Percentiles rank a stretch among this genome's conserved stretches.
Evolutionary conservation across 2,113 vertebrate genomes (phyloP).

Genomic region (Oriolus oriolus): DNA sequence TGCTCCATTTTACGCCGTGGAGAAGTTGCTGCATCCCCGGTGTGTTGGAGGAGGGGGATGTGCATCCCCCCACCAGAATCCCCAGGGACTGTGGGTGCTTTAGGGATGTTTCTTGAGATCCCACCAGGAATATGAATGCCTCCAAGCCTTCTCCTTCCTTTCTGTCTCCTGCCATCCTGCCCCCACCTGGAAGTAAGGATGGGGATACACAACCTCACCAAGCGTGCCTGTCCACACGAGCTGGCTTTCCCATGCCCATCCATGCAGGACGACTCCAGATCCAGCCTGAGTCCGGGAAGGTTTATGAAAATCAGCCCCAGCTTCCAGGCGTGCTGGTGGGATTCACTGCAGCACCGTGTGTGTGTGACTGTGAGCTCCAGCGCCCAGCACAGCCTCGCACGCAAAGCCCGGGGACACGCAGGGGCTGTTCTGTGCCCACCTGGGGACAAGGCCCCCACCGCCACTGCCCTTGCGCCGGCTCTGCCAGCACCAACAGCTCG

Average conservation of each 20-base stretch:
- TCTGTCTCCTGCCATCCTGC: background rate
- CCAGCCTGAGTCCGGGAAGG: background rate
- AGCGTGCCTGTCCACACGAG: rapidly evolving
- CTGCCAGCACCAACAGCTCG: background rate
- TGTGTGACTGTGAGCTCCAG: background rate
- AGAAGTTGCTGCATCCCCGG: background rate
- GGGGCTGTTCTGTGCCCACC: background rate
- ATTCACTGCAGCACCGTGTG: background rate
- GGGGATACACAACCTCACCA: background rate
- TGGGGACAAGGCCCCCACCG: background rate
- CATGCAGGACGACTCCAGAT: background rate
- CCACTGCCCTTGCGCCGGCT: background rate
- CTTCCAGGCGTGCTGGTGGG: background rate
- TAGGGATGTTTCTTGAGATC: background rate
- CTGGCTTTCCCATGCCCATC: background rate
- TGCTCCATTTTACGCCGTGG: background rate
- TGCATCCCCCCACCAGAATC: rapidly evolving
- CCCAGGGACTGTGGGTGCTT: background rate
- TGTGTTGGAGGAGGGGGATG: background rate
- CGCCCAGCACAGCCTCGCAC: background rate
- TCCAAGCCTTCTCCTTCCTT: background rate
- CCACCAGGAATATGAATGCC: background rate
- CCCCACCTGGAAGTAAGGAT: background rate
- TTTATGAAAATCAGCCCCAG: background rate
- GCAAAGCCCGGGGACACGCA: background rate